Conservation (phyloP, 2,888 invertebrate genomes). For the Tachina grossa region DNA sequence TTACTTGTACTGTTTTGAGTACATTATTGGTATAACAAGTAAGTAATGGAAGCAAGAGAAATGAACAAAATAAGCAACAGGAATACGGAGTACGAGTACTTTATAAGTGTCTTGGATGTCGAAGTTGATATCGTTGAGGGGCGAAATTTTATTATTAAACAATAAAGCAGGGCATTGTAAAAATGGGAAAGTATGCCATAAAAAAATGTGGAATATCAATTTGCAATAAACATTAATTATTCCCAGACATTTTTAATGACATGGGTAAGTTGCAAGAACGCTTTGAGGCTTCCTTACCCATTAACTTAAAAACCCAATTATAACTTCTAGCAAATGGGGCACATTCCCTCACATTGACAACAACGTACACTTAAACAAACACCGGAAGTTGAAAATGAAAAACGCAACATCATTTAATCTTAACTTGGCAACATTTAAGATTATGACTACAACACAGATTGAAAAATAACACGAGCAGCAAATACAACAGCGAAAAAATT, state of each 20-base stretch:
- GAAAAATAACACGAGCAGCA: conserved; percentile 73
- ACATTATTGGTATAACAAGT: conserved; percentile 62
- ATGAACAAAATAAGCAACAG: conserved; percentile 34
- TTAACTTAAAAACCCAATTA: no score
- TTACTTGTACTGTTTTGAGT: conserved; percentile 44
- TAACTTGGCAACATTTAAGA: conserved; percentile 74
- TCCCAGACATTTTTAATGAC: no score
- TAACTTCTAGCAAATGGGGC: background rate
- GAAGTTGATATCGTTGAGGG: conserved; percentile 36
- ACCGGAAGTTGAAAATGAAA: conserved; percentile 61
- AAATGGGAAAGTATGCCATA: background rate
- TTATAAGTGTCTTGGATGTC: conserved; percentile 58
- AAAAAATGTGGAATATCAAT: background rate
- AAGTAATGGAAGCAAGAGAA: conserved; percentile 22
- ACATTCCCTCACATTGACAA: conserved; percentile 8
- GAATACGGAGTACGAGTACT: conserved; percentile 36
- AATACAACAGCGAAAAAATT: conserved; percentile 45
- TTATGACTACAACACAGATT: conserved; percentile 77
- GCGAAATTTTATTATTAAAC: conserved; percentile 48
- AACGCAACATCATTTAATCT: conserved; percentile 76
- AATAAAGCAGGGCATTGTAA: background rate
- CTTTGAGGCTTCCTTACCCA: no score
- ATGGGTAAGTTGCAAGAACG: no score
- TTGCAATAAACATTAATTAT: no score
- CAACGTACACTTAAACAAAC: conserved; percentile 34